A percentile compares a stretch with the other conserved stretches of the same genome.
phyloP scores from a whole-genome alignment of 2,113 vertebrate genomes.

The Noctilio leporinus region DNA sequence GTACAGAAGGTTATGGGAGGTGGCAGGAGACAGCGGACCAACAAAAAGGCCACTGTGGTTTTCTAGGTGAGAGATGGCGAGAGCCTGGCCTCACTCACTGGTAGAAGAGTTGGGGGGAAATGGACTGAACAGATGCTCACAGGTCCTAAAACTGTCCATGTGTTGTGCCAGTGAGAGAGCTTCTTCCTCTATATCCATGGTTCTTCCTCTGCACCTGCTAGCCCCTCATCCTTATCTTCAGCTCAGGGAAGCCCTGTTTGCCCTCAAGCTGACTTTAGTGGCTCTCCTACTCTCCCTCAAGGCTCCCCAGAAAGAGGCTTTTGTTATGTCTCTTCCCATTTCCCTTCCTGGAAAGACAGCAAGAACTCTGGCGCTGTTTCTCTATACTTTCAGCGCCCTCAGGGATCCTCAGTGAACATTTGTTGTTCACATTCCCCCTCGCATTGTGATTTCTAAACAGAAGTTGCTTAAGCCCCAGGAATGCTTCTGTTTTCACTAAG shows the following conservation, averaged over 20 bases:
- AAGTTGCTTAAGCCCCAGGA: background rate
- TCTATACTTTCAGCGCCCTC: background rate
- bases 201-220: background rate
- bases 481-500: slow-evolving; percentile 12
- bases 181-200: background rate
- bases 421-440: background rate
- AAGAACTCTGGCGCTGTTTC: background rate
- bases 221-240: background rate
- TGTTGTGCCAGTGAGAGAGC: background rate
- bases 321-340: background rate
- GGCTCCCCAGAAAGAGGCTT: background rate
- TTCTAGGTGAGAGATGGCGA: background rate
- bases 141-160: background rate
- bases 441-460: background rate
- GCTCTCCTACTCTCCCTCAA: background rate
- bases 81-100: background rate
- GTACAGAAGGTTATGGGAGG: background rate
- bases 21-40: background rate
- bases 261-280: no score
- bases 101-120: background rate
- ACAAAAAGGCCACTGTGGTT: background rate
- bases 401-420: background rate
- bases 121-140: background rate
- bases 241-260: background rate
- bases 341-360: background rate